phyloP scores from a whole-genome alignment of 2,113 vertebrate species.

The Drymodes brunneopygia region DNA sequence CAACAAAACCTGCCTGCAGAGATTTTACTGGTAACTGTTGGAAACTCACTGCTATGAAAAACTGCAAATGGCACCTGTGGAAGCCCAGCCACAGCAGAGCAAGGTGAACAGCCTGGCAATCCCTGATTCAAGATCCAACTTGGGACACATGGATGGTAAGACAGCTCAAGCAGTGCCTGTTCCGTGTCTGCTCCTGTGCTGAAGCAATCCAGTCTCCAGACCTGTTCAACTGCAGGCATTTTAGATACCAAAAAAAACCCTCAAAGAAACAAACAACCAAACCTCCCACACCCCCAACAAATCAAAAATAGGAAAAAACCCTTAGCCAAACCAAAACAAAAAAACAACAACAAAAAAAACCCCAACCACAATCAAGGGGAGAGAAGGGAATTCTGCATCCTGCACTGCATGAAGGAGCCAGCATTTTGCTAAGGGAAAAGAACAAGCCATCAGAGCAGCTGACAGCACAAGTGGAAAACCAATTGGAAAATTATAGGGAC shows the following conservation, averaged over 20 bases:
- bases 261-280: background rate
- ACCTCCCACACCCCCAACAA: background rate
- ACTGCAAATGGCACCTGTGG: accelerated
- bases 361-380: background rate
- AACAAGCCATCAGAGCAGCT: background rate
- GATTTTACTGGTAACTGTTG: background rate
- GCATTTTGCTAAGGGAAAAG: background rate
- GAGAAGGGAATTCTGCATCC: background rate
- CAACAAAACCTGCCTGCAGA: background rate
- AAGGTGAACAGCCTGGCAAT: background rate
- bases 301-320: background rate
- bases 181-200: background rate
- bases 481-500: slow-evolving; percentile 6
- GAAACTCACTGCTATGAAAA: background rate
- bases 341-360: background rate
- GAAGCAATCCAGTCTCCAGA: background rate
- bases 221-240: background rate
- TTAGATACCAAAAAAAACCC: background rate
- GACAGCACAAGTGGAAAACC: background rate
- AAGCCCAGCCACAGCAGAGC: background rate
- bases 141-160: background rate
- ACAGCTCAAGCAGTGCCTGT: background rate
- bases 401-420: background rate
- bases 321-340: background rate
- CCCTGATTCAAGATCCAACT: background rate